Conservation (phyloP, 2,113 vertebrate species). For the Abramis brama region DNA sequence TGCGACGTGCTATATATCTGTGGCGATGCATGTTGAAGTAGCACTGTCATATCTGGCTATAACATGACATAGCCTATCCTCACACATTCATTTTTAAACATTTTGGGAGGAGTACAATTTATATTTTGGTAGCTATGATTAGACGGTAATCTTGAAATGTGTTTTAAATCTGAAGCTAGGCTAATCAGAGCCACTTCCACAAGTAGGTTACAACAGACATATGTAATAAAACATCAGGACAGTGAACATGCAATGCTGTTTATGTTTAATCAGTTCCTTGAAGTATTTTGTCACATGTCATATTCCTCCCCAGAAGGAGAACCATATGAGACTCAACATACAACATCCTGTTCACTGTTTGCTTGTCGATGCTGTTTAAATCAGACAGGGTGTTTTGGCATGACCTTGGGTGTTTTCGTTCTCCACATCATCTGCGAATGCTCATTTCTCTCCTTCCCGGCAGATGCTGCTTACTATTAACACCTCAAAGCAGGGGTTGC, state of each 20-base stretch:
- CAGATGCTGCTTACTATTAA: slow-evolving; percentile 30
- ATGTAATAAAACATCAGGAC: neutral
- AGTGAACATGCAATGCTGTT: neutral
- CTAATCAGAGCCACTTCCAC: neutral
- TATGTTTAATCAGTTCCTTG: neutral
- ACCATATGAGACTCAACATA: neutral
- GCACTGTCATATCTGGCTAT: no score
- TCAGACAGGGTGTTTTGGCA: slow-evolving; percentile 13
- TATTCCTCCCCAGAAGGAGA: neutral
- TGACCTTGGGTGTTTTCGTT: slow-evolving; percentile 27
- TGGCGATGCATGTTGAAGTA: no score
- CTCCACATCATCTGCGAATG: slow-evolving; percentile 36
- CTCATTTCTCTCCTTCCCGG: neutral
- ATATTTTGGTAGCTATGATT: neutral
- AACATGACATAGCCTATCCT: no score
- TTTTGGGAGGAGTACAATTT: neutral
- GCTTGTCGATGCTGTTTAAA: neutral
- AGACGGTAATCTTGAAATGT: neutral
- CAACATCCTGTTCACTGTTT: neutral
- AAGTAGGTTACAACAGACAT: neutral
- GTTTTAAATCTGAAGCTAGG: neutral
- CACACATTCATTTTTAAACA: no score
- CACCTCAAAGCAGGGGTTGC: slow-evolving; percentile 25
- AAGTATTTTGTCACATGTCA: slow-evolving; percentile 36
- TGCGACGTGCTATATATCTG: no score